Evolutionary conservation across 2,113 vertebrate genomes (phyloP).

Genomic region (Sinocyclocheilus rhinocerous): DNA sequence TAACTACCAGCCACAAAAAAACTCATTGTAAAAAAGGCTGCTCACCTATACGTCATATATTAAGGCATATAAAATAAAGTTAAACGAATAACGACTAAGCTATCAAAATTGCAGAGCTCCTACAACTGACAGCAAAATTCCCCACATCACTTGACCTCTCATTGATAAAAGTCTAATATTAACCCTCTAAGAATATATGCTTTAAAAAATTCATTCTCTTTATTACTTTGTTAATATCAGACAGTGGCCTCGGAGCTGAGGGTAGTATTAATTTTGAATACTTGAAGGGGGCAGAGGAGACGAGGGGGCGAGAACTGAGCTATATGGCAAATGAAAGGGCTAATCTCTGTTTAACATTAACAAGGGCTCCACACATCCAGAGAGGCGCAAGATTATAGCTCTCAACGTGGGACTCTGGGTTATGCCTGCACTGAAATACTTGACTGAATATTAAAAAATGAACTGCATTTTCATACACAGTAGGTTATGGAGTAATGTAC

Average conservation of each 20-base stretch:
- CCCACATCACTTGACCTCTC: slow-evolving; percentile 63
- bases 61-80: slow-evolving; percentile 22
- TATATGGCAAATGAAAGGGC: slow-evolving; percentile 44
- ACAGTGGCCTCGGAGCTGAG: slow-evolving; percentile 60
- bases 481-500: background rate
- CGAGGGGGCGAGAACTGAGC: slow-evolving; percentile 61
- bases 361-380: slow-evolving; percentile 31
- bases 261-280: slow-evolving; percentile 71
- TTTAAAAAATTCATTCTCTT: slow-evolving; percentile 78
- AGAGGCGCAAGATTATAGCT: slow-evolving; percentile 22
- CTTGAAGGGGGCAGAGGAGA: slow-evolving; percentile 67
- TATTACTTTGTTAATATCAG: slow-evolving; percentile 77
- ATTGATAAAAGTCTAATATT: slow-evolving; percentile 70
- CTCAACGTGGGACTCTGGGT: background rate
- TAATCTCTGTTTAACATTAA: slow-evolving; percentile 49
- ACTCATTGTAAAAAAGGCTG: background rate
- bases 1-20: background rate
- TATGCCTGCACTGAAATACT: slow-evolving; percentile 13
- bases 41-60: background rate
- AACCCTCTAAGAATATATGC: slow-evolving; percentile 66
- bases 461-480: slow-evolving; percentile 1
- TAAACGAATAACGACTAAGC: slow-evolving; percentile 26
- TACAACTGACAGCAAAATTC: slow-evolving; percentile 47
- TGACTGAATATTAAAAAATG: slow-evolving; percentile 14
- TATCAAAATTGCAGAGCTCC: slow-evolving; percentile 22